These are phyloP conservation scores for Microplitis mediator DNA, from an alignment of 1,140 invertebrate genomes.

Conservation along the genomic window DNA sequence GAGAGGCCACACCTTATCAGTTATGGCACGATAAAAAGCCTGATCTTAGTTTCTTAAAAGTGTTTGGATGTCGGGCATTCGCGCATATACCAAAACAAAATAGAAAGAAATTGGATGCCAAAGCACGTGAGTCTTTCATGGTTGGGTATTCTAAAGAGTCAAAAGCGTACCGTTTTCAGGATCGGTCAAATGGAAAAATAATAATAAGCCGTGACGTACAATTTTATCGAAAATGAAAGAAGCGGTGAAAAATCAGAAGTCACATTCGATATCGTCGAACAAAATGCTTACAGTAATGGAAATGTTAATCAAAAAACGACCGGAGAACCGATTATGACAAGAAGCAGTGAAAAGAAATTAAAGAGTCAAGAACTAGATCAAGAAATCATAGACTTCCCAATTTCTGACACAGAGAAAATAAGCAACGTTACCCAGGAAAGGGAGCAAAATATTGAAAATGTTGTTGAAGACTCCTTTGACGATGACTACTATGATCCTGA, in stretches of 20 bases:
- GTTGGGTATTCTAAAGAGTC: conserved; percentile 50
- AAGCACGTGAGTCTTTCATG: conserved; percentile 45
- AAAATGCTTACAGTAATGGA: too few species aligned
- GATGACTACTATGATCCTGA: too few species aligned
- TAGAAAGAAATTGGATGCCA: conserved; percentile 48
- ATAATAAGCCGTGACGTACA: conserved; percentile 31
- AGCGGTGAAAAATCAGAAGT: background rate
- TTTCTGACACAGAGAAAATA: too few species aligned
- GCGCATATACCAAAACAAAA: conserved; percentile 52
- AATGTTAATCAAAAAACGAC: too few species aligned
- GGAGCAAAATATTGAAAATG: too few species aligned
- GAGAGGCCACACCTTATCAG: conserved; percentile 49
- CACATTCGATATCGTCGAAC: too few species aligned
- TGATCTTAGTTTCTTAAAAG: conserved; percentile 42
- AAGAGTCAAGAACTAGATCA: too few species aligned
- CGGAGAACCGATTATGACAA: too few species aligned
- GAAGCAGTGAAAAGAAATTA: too few species aligned
- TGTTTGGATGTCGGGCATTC: conserved; percentile 48
- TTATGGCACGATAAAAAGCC: conserved; percentile 40
- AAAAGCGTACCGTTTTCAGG: conserved; percentile 45
- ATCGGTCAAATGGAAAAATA: conserved; percentile 28
- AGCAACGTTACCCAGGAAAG: too few species aligned
- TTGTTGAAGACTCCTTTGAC: too few species aligned
- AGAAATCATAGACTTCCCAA: too few species aligned
- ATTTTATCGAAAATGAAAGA: background rate